These are phyloP conservation scores for Norana najaformis DNA, from an alignment of 2,888 invertebrate species.

Conservation along the genomic window DNA sequence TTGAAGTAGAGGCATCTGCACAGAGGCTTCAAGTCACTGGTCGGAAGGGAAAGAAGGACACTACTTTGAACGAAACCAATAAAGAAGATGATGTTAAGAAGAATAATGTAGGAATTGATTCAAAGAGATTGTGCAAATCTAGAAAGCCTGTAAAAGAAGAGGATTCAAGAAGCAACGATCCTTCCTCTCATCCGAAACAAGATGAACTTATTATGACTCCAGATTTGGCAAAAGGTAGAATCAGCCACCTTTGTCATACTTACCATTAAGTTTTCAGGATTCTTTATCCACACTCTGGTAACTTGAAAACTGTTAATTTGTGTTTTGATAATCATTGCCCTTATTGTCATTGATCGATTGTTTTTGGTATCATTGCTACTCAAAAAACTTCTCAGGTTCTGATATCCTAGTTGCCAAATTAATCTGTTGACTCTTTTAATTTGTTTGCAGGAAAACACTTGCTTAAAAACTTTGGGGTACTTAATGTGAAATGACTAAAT, in stretches of 20 bases:
- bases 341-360: background rate
- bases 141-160: background rate
- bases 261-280: background rate
- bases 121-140: background rate
- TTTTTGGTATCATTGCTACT: background rate
- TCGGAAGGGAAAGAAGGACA: background rate
- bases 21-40: background rate
- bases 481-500: background rate
- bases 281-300: too few relatives aligned
- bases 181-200: background rate
- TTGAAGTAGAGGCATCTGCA: background rate
- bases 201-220: background rate
- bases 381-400: background rate
- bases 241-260: background rate
- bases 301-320: too few relatives aligned
- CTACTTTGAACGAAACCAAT: background rate
- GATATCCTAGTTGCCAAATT: background rate
- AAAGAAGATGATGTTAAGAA: background rate
- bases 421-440: background rate
- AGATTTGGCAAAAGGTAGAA: slow-evolving; percentile 5
- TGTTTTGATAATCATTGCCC: background rate
- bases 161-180: background rate
- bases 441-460: background rate
- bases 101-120: background rate
- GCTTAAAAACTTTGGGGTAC: background rate